These are phyloP conservation scores for Pissodes strobi DNA, from an alignment of 1,140 invertebrate genomes.

Conservation along the genomic window DNA sequence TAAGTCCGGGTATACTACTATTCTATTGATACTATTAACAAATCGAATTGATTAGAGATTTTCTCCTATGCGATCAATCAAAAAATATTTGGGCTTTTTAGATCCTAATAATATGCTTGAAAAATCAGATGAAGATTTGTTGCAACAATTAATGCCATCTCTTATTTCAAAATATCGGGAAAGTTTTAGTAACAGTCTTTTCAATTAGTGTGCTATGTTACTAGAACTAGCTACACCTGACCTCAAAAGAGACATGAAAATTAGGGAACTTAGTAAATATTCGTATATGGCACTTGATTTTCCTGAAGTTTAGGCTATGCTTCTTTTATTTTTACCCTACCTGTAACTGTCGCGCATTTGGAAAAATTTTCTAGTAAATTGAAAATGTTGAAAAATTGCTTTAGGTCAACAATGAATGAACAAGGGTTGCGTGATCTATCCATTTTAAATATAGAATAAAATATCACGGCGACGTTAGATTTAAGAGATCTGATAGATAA, in stretches of 20 bases:
- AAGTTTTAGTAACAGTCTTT: background rate
- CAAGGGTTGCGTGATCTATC: too few relatives aligned
- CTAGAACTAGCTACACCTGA: background rate
- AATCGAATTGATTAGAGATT: background rate
- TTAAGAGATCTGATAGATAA: too few relatives aligned
- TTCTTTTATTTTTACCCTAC: background rate
- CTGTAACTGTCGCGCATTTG: background rate
- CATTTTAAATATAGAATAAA: too few relatives aligned
- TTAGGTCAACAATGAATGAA: too few relatives aligned
- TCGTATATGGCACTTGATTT: background rate
- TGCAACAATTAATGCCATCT: background rate
- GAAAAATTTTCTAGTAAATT: too few relatives aligned
- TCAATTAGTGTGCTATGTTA: background rate
- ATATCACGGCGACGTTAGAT: too few relatives aligned
- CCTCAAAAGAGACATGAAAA: too few relatives aligned
- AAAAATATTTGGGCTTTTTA: too few relatives aligned
- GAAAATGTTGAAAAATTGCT: too few relatives aligned
- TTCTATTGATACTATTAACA: constrained; percentile 2
- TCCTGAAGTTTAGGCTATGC: background rate
- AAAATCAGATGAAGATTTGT: too few relatives aligned
- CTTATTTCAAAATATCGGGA: background rate
- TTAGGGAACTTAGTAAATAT: background rate
- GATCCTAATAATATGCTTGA: too few relatives aligned
- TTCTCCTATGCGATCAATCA: too few relatives aligned
- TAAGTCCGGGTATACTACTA: background rate